Evolutionary conservation across 2,888 invertebrate genomes (phyloP).

Genomic region (Schizotus pectinicornis): DNA sequence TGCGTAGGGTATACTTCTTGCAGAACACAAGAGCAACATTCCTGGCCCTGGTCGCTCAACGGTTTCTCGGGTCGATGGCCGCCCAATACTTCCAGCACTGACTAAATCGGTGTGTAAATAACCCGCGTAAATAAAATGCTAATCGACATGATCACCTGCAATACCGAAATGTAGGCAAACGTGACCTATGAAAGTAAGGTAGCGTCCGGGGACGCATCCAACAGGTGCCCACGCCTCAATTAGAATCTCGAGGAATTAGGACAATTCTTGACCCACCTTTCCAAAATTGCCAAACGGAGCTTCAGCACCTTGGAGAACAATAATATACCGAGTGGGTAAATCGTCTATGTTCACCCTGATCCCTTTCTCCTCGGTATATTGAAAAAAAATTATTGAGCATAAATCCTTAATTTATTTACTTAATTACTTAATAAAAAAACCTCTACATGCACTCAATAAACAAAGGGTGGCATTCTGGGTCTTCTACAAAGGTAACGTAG

Average conservation of each 20-base stretch:
- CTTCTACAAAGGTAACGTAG: constrained; percentile 47
- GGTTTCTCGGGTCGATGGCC: constrained; percentile 40
- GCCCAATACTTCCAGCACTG: constrained; percentile 35
- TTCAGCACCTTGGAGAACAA: too few species aligned
- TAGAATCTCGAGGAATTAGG: background rate
- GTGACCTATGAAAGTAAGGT: constrained; percentile 36
- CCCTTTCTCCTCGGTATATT: too few species aligned
- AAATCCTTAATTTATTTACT: background rate
- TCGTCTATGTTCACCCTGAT: too few species aligned
- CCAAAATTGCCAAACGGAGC: too few species aligned
- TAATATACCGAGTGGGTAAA: too few species aligned
- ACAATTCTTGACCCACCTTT: too few species aligned
- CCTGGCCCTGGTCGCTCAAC: constrained; percentile 38
- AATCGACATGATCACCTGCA: constrained; percentile 44
- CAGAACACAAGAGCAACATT: constrained; percentile 33
- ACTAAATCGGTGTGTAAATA: constrained; percentile 46
- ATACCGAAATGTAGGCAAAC: constrained; percentile 42
- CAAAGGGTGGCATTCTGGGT: constrained; percentile 48
- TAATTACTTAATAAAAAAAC: constrained; percentile 7
- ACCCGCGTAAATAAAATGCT: constrained; percentile 48
- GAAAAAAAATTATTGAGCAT: background rate
- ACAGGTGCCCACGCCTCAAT: background rate
- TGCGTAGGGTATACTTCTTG: constrained; percentile 31
- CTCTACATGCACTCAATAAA: constrained; percentile 49
- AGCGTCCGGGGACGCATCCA: too few species aligned